Evolutionary conservation across 1,140 invertebrate species (phyloP).

Genomic region (Drosophila nannoptera): DNA sequence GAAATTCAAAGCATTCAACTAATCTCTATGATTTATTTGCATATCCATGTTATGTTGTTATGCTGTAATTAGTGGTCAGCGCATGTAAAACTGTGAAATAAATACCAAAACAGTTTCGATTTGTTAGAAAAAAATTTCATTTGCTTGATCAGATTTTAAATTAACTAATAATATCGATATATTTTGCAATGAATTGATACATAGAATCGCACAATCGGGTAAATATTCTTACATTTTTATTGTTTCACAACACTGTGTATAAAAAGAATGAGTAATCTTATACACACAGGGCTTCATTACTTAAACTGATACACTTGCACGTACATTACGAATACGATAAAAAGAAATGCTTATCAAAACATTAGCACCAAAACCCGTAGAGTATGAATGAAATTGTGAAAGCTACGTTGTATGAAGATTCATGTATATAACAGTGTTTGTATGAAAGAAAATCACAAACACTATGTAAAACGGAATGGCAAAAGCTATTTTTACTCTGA

Average conservation of each 20-base stretch:
- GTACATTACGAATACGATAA: conserved; percentile 12
- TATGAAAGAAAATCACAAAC: conserved; percentile 5
- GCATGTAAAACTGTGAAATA: conserved; percentile 44
- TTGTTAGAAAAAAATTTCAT: background rate
- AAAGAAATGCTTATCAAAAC: conserved; percentile 46
- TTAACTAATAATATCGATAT: conserved; percentile 5
- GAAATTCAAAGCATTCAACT: conserved; percentile 68
- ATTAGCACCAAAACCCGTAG: conserved; percentile 25
- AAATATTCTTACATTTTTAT: background rate
- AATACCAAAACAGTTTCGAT: conserved; percentile 7
- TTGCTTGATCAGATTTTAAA: background rate
- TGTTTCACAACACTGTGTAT: conserved; percentile 9
- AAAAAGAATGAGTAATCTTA: conserved; percentile 2
- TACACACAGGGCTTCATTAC: background rate
- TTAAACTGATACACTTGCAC: conserved; percentile 8
- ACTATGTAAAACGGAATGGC: conserved; percentile 43
- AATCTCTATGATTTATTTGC: conserved; percentile 57
- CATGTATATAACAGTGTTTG: background rate
- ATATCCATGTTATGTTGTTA: conserved; percentile 59
- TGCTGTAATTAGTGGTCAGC: conserved; percentile 17
- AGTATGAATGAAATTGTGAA: conserved; percentile 66
- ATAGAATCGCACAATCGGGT: background rate
- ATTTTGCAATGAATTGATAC: background rate
- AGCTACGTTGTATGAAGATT: conserved; percentile 37
- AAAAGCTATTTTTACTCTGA: conserved; percentile 33